Conservation (phyloP, 35 echinoderm and acorn worm species). For the Ophiothrix spiculata region DNA sequence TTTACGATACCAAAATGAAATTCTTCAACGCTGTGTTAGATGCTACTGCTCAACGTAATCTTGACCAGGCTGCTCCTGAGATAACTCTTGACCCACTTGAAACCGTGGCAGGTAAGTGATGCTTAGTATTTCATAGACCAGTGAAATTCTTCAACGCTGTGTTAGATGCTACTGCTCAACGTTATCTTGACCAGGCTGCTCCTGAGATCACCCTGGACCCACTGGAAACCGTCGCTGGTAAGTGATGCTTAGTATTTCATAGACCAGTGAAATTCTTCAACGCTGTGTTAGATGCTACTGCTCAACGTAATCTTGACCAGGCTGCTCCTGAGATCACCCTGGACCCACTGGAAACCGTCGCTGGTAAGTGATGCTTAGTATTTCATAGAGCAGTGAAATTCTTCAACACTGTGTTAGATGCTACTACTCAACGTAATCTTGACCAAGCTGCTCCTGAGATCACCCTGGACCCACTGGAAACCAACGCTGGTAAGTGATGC, state of each 20-base stretch:
- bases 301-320: constrained; percentile 64
- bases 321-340: constrained; percentile 70
- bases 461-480: no score
- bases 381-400: no score
- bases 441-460: no score
- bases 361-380: no score
- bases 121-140: no score
- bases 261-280: constrained; percentile 68
- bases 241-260: no score
- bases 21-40: constrained; percentile 67
- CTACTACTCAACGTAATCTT: no score
- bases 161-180: constrained; percentile 57
- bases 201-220: constrained; percentile 68
- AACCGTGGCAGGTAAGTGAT: constrained; percentile 61
- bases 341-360: constrained; percentile 68
- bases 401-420: no score
- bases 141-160: constrained; percentile 58
- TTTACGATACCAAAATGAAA: constrained; percentile 74
- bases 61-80: constrained; percentile 71
- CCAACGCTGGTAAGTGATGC: no score
- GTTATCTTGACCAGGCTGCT: constrained; percentile 57
- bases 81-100: constrained; percentile 69
- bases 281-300: constrained; percentile 53
- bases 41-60: constrained; percentile 61
- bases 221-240: constrained; percentile 58